Conservation (phyloP, 2,797 vertebrate genomes). For the Vireo griseus region DNA sequence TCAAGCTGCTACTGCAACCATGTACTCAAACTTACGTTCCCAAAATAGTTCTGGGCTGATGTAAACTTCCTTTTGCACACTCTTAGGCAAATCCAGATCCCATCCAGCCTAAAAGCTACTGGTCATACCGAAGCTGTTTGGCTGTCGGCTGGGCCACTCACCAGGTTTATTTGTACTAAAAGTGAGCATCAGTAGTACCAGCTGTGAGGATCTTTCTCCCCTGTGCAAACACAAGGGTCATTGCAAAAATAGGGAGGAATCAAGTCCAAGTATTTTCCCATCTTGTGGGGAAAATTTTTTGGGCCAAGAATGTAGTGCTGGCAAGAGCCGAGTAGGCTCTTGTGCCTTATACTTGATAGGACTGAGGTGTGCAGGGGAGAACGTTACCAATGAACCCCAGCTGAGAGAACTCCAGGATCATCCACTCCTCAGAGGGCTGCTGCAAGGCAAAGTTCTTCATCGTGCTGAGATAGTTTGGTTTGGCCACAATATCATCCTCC, state of each 20-base stretch:
- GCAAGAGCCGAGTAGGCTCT: not conserved
- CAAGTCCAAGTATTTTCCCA: not conserved
- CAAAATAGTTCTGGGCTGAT: conserved; percentile 59
- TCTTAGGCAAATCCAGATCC: conserved; percentile 38
- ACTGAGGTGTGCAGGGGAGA: not conserved
- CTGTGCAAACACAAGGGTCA: not conserved
- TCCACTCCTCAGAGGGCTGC: conserved; percentile 97
- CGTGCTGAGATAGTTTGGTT: conserved; percentile 96
- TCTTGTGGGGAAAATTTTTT: not conserved
- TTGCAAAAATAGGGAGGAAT: not conserved
- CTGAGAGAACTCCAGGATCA: conserved; percentile 98
- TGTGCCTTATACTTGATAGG: not conserved
- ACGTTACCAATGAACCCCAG: conserved; percentile 93
- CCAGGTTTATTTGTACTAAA: conserved; percentile 34
- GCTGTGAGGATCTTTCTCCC: not conserved
- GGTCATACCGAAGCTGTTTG: not conserved
- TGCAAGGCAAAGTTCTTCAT: conserved; percentile 99
- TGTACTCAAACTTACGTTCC: not conserved
- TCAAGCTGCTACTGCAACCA: conserved; percentile 39
- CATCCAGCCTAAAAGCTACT: conserved; percentile 29
- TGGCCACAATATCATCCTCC: conserved; percentile 97
- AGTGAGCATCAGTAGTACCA: not conserved
- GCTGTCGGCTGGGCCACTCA: not conserved
- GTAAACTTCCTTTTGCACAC: conserved; percentile 57
- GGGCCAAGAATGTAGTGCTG: not conserved